Conservation (phyloP, 1,140 invertebrate species). For the Polypedilum pembai region DNA sequence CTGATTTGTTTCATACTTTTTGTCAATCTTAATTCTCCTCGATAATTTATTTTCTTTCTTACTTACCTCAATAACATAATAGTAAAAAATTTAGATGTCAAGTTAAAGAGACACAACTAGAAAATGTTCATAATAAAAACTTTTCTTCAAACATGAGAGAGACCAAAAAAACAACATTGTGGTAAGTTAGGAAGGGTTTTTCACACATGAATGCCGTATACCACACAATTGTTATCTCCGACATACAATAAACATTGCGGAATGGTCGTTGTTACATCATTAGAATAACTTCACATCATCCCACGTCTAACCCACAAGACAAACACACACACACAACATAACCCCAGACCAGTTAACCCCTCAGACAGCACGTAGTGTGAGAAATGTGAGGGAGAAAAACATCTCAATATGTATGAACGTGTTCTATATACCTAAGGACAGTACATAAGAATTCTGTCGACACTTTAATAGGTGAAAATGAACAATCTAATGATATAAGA, state of each 20-base stretch:
- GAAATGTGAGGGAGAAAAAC: too few species aligned
- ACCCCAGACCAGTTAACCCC: too few species aligned
- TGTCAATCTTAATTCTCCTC: too few species aligned
- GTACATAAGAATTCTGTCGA: not conserved
- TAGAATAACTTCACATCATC: not conserved
- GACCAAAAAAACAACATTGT: not conserved
- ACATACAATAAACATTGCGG: slow-evolving; percentile 3
- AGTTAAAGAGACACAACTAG: not conserved
- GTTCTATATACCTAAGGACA: too few species aligned
- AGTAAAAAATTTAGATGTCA: not conserved
- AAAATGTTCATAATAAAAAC: not conserved
- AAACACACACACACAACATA: too few species aligned
- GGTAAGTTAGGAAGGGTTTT: not conserved
- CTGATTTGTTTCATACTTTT: too few species aligned
- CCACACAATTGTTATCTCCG: not conserved
- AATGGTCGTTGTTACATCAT: slow-evolving; percentile 12
- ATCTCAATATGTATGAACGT: too few species aligned
- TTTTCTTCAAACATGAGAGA: not conserved
- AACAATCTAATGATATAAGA: not conserved
- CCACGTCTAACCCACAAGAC: slow-evolving; percentile 5
- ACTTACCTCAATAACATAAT: too few species aligned
- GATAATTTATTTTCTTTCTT: too few species aligned
- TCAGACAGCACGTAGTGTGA: too few species aligned
- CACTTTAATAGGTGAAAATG: not conserved
- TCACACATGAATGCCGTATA: not conserved